Evolutionary conservation across 2,113 vertebrate genomes (phyloP).

Genomic region (Neolamprologus caudopunctatus): DNA sequence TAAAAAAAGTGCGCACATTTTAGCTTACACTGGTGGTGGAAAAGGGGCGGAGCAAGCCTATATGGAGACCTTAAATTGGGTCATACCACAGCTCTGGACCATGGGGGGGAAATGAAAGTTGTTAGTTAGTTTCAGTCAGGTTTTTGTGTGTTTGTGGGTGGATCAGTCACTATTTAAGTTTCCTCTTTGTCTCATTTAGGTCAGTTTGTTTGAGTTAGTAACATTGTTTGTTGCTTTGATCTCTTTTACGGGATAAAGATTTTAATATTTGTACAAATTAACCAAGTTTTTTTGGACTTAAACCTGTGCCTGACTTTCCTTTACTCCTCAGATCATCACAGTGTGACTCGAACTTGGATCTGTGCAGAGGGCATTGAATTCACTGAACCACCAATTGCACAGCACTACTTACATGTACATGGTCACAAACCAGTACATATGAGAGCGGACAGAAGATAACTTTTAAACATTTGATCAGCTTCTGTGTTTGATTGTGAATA

Average conservation of each 20-base stretch:
- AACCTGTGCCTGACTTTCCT: background rate
- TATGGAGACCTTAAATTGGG: background rate
- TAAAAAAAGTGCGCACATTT: fast-evolving
- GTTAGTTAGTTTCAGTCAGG: background rate
- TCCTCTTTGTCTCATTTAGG: background rate
- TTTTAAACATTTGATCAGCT: background rate
- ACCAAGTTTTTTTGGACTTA: background rate
- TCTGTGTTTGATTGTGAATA: background rate
- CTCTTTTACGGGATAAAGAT: fast-evolving
- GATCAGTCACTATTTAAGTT: background rate
- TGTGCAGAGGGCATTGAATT: background rate
- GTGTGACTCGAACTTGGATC: background rate
- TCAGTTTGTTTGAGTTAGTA: background rate
- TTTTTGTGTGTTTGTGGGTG: fast-evolving
- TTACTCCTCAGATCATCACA: fast-evolving
- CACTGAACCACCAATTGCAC: background rate
- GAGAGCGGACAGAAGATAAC: fast-evolving
- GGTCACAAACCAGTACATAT: background rate
- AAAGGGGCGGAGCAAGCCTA: background rate
- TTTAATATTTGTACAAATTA: background rate
- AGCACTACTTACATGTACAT: background rate
- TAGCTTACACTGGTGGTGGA: background rate
- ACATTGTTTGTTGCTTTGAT: background rate
- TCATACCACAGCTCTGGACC: background rate
- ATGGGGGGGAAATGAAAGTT: fast-evolving